Evolutionary conservation across 23 tunicate genomes (phyloP), one percentile per base, ranked within the genome.

Genomic region (Halocynthia roretzi): DNA sequence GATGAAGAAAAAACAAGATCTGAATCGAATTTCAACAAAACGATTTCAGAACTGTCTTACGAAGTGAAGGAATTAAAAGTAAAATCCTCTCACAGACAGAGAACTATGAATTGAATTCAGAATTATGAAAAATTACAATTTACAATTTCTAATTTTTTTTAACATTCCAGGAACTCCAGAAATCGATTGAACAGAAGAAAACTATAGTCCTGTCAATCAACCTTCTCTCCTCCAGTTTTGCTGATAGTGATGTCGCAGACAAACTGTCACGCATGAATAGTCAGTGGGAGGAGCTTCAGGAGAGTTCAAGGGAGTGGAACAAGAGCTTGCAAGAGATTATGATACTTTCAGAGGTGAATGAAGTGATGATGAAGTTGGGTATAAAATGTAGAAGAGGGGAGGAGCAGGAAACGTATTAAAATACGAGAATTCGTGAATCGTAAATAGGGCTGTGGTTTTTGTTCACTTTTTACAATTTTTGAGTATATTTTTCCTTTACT

Each of bases 181-280:
- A 67, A 22, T 81, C 72, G 51, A 78, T 89, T 62, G 85, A 89
- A 84, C 49, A 69, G 10, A 83, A 86, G 20, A 84, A 81, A 51
- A 75, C 87, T 6, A 58, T 84, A 55, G 73, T 76, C 54, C 61
- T 81, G 8, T 84, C 97, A 61, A 77, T 90, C 65, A 81, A 76
- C 15, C 75, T 90, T 19, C 62, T 85, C 31, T 62, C 87, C 44
- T 75, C 96, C 5, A 64, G 77, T n/a, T 52, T 40, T 23, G 8
- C 75, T 56, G 70, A 56, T 60, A 9, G 21, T 17, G 71, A 22
- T 67, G 80, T 14, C 64, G 56, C 55, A 69, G 49, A 52, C 8
- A 80, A 75, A 69, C 18, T 84, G 79, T 50, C 53, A 48, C 62
- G 56, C 50, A 68, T 89, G 76, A 80, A 84, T 49, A 50, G 18